A percentile compares a stretch with the other conserved stretches of the same genome.
Conservation (phyloP, 2,888 invertebrate species). For the Tetragnatha montana region DNA sequence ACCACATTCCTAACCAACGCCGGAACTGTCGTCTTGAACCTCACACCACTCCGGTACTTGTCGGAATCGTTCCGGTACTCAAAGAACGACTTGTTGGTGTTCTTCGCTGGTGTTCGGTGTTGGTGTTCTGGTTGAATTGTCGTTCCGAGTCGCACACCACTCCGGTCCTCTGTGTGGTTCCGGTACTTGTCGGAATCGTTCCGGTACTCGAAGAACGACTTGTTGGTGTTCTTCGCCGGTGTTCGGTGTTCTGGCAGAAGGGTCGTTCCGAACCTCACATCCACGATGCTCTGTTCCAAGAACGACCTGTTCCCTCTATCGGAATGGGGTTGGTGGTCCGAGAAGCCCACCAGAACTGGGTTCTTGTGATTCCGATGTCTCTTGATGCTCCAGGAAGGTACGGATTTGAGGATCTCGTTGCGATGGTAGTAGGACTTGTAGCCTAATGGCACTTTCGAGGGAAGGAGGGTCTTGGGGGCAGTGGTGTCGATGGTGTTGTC, state of each 20-base stretch:
- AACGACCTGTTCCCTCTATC: no score
- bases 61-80: background rate
- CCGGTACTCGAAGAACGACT: no score
- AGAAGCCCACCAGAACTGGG: background rate
- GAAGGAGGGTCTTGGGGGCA: background rate
- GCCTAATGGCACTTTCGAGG: slow-evolving; percentile 19
- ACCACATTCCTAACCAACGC: background rate
- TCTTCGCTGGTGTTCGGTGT: no score
- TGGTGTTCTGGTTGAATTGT: background rate
- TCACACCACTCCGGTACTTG: slow-evolving; percentile 12
- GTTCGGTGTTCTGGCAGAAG: background rate
- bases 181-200: no score
- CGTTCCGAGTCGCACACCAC: background rate
- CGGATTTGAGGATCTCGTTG: slow-evolving; percentile 61
- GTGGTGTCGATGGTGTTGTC: slow-evolving; percentile 15
- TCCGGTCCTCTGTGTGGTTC: no score
- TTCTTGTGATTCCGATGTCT: slow-evolving; percentile 28
- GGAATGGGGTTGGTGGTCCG: background rate
- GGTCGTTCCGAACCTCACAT: background rate
- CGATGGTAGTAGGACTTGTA: slow-evolving; percentile 66
- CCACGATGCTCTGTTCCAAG: no score
- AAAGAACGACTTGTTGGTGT: no score
- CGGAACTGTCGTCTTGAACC: background rate
- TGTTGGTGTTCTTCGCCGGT: no score
- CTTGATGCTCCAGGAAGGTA: slow-evolving; percentile 59